Evolutionary conservation across 2,888 invertebrate species (phyloP), one percentile per base, ranked within the genome.

Genomic region (Dascillus cervinus): DNA sequence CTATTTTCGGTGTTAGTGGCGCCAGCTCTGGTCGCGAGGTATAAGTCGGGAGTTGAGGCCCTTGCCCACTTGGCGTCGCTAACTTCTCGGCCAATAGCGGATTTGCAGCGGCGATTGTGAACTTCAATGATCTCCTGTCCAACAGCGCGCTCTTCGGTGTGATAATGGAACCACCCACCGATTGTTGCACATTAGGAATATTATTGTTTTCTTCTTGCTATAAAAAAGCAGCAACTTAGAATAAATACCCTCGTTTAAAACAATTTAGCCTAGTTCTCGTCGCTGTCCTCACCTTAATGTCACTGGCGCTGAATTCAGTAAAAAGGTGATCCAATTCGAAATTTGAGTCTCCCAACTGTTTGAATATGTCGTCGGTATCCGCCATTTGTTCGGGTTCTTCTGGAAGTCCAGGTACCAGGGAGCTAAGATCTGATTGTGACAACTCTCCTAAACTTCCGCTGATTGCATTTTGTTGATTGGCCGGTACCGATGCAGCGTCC

Each of bases 291-390:
- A 81, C 82, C 74, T 82, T 82, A 54, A 82, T 81, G 60, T 81
- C 81, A 47, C 77, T 72, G 43, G 59, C 64, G 25, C 82, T 82
- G 53, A 86, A 71, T 61, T 86, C 85, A 37, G 82, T 80, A 50
- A 86, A 75, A 56, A 86, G 77, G 47, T 80, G 83, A 56, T 91
- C 90, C 49, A 91, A 77, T 62, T 90, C 89, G 55, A 90, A 89
- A 37, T 85, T 81, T 30, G 85, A 81, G 52, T 89, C 89, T 17
- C 82, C 82, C 22, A 87, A 68, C 60, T 86, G 85, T 50, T 84
- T 84, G 53, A 87, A 78, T 39, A 87, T 77, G 50, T 87, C 86
- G 45, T 85, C 86, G 27, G 81, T 79, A 56, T 84, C 83, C 2
- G 41, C 40, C 44, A 50, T 49, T 24, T 50, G 49, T 29, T 41